phyloP scores from a whole-genome alignment of 2,888 invertebrate genomes.

The Melieria omissa region DNA sequence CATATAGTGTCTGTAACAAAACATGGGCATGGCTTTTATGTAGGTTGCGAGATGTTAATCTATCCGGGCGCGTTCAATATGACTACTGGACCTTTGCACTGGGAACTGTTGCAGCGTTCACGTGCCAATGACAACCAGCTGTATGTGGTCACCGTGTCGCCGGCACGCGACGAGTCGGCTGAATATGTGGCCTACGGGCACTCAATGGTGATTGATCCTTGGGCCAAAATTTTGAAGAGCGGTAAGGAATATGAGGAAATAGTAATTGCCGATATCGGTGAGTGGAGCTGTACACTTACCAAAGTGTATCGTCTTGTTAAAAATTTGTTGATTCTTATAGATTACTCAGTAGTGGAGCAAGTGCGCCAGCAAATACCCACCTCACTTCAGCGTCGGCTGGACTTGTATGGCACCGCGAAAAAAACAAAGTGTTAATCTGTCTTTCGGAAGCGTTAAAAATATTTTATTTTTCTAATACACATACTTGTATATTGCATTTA shows the following conservation, averaged over 20 bases:
- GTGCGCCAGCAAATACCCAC: constrained; percentile 88
- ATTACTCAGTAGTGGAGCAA: constrained; percentile 77
- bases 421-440: too few relatives aligned
- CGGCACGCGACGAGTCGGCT: constrained; percentile 81
- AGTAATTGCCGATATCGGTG: constrained; percentile 80
- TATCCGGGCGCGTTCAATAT: constrained; percentile 97
- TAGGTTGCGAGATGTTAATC: constrained; percentile 85
- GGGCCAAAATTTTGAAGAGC: constrained; percentile 74
- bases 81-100: constrained; percentile 95
- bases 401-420: constrained; percentile 71
- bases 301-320: not conserved
- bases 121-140: constrained; percentile 91
- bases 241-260: constrained; percentile 79
- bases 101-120: constrained; percentile 85
- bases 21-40: not conserved
- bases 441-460: too few relatives aligned
- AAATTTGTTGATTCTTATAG: constrained; percentile 68
- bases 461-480: too few relatives aligned
- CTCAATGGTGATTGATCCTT: constrained; percentile 86
- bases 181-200: constrained; percentile 94
- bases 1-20: not conserved
- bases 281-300: not conserved
- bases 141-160: constrained; percentile 86
- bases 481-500: too few relatives aligned
- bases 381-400: constrained; percentile 76